A percentile compares a stretch with the other conserved stretches of the same genome.
phyloP scores from a whole-genome alignment of 1,140 invertebrate species.

The Saccostrea glomerata region DNA sequence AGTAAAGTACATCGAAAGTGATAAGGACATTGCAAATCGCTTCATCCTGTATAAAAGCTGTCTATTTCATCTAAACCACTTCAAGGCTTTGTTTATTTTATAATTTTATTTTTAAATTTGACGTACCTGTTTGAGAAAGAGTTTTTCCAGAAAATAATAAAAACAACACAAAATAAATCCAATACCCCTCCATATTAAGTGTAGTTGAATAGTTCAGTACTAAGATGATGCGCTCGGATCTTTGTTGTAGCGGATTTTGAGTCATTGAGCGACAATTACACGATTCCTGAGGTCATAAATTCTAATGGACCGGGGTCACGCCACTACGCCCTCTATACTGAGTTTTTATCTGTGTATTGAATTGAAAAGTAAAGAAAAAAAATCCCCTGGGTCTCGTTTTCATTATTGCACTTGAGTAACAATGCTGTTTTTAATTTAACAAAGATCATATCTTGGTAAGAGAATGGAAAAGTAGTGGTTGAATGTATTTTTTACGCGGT shows the following conservation, averaged over 20 bases:
- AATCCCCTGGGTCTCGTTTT: no score
- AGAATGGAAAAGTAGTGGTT: no score
- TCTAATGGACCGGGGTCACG: not conserved
- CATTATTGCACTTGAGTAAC: no score
- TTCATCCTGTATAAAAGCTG: no score
- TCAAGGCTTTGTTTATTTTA: no score
- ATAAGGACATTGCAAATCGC: no score
- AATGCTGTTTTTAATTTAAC: no score
- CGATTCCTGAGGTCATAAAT: not conserved
- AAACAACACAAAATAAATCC: not conserved
- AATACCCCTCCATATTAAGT: not conserved
- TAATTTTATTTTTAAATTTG: no score
- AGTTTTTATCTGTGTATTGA: not conserved
- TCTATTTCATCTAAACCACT: no score
- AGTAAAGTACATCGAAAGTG: no score
- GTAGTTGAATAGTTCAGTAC: not conserved
- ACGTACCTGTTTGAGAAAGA: constrained; percentile 3
- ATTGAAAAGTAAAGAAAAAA: not conserved
- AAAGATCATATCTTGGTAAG: no score
- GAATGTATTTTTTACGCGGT: no score
- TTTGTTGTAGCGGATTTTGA: constrained; percentile 16
- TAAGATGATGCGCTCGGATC: not conserved
- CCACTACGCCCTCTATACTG: not conserved
- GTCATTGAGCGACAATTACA: constrained; percentile 1
- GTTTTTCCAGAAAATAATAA: not conserved